These are phyloP conservation scores for Halichoeres trimaculatus DNA, from an alignment of 2,113 vertebrate species.

Conservation along the genomic window DNA sequence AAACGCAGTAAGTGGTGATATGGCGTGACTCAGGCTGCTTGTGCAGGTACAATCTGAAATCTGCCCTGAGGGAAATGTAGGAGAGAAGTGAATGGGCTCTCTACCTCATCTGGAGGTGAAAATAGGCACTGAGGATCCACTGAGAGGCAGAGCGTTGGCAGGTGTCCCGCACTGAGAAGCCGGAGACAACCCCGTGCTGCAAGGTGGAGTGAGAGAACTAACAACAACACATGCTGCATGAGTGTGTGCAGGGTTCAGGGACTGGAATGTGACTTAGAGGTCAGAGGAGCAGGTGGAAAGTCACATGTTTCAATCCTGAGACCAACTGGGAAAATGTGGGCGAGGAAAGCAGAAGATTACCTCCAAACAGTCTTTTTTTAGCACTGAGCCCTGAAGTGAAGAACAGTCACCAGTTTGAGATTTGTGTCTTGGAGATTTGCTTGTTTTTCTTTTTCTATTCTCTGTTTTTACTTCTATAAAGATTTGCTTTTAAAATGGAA, in stretches of 20 bases:
- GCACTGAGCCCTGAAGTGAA: background rate
- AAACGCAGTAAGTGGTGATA: conserved; percentile 22
- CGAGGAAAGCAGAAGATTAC: conserved; percentile 6
- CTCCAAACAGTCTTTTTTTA: background rate
- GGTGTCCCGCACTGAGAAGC: conserved; percentile 47
- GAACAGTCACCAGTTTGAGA: background rate
- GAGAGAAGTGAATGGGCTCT: conserved; percentile 16
- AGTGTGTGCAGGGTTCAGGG: conserved; percentile 24
- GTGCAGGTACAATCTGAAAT: conserved; percentile 26
- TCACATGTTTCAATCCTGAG: background rate
- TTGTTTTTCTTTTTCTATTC: background rate
- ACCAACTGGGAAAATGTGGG: background rate
- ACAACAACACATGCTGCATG: conserved; percentile 32
- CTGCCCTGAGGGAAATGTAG: conserved; percentile 16
- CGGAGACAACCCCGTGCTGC: conserved; percentile 43
- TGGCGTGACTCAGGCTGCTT: conserved; percentile 25
- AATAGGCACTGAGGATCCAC: conserved; percentile 57
- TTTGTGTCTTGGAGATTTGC: background rate
- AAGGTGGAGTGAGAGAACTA: conserved; percentile 20
- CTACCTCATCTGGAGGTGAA: conserved; percentile 69
- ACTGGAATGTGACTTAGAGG: conserved; percentile 22
- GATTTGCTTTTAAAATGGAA: no score
- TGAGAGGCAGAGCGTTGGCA: conserved; percentile 62
- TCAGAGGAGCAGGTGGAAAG: conserved; percentile 33
- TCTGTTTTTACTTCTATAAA: background rate